Percentiles rank a stretch among this genome's conserved stretches.
Evolutionary conservation across 2,113 vertebrate species (phyloP).

Genomic region (Oophaga pumilio): DNA sequence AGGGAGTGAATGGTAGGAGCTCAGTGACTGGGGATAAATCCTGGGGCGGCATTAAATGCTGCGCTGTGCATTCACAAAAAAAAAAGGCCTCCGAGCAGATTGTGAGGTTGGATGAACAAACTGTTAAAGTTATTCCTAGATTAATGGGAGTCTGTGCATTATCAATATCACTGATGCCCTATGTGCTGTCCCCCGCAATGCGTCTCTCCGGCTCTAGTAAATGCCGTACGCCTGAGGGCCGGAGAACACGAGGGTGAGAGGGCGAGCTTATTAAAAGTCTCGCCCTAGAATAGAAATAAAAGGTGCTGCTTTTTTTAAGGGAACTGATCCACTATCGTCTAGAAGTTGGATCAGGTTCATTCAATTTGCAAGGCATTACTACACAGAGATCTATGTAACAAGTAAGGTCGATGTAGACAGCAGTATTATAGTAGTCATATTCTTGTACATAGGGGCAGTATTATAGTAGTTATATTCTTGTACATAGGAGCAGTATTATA

Average conservation of each 20-base stretch:
- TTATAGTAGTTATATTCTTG: conserved; percentile 22
- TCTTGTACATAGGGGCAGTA: conserved; percentile 13
- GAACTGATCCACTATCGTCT: neutral
- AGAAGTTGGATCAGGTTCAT: neutral
- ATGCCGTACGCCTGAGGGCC: neutral
- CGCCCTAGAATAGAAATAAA: neutral
- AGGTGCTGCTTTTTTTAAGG: neutral
- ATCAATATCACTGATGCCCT: neutral
- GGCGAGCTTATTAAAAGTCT: neutral
- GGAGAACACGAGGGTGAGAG: neutral
- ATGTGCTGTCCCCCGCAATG: neutral
- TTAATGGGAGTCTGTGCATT: neutral
- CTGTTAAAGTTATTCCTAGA: conserved; percentile 8
- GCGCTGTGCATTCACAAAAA: neutral
- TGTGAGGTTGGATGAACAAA: conserved; percentile 7
- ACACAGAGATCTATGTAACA: too few species aligned
- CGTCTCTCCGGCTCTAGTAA: neutral
- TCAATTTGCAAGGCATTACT: too few species aligned
- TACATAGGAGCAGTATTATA: conserved; percentile 3
- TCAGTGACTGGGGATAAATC: conserved; percentile 16
- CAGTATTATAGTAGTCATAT: conserved; percentile 14
- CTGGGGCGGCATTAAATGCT: conserved; percentile 21
- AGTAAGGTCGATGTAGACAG: too few species aligned
- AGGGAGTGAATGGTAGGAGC: neutral
- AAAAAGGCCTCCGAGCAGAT: neutral